Percentiles rank a stretch among this genome's conserved stretches.
Evolutionary conservation across 2,888 invertebrate species (phyloP).

Genomic region (Drosophila ustulata): DNA sequence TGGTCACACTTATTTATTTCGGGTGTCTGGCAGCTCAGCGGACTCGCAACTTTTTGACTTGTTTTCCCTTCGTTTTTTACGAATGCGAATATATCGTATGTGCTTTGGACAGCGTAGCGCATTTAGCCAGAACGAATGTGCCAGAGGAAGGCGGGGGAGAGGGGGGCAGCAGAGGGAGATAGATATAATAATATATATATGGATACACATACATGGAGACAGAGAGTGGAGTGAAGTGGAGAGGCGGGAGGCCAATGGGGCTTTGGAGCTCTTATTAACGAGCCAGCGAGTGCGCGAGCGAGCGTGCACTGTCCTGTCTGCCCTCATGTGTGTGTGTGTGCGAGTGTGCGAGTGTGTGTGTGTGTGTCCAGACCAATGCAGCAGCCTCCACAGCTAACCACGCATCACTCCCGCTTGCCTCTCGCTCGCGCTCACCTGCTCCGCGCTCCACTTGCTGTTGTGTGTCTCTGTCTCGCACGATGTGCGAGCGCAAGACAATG

Average conservation of each 20-base stretch:
- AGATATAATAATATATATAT: background rate
- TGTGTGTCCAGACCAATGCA: conserved; percentile 40
- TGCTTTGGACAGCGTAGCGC: conserved; percentile 73
- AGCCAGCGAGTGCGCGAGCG: conserved; percentile 67
- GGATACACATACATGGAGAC: conserved; percentile 1
- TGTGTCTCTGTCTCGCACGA: conserved; percentile 22
- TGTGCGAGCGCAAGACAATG: conserved; percentile 66
- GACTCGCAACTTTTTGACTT: background rate
- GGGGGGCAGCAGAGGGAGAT: background rate
- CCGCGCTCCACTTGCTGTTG: background rate
- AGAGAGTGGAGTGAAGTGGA: background rate
- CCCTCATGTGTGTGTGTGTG: conserved; percentile 19
- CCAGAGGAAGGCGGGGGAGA: background rate
- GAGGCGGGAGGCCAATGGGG: background rate
- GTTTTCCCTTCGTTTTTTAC: conserved; percentile 48
- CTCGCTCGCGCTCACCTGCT: background rate
- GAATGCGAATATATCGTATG: conserved; percentile 51
- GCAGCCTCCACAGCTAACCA: conserved; percentile 11
- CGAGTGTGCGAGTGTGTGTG: conserved; percentile 55
- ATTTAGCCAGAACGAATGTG: conserved; percentile 66
- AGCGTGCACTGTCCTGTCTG: conserved; percentile 24
- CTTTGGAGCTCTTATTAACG: conserved; percentile 77
- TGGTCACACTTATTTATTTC: too few relatives aligned
- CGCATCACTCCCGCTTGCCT: conserved; percentile 4
- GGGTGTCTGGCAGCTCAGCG: background rate